Base-by-base conservation (phyloP, 2,888 invertebrate genomes). In the Drosophila niveifrons region DNA sequence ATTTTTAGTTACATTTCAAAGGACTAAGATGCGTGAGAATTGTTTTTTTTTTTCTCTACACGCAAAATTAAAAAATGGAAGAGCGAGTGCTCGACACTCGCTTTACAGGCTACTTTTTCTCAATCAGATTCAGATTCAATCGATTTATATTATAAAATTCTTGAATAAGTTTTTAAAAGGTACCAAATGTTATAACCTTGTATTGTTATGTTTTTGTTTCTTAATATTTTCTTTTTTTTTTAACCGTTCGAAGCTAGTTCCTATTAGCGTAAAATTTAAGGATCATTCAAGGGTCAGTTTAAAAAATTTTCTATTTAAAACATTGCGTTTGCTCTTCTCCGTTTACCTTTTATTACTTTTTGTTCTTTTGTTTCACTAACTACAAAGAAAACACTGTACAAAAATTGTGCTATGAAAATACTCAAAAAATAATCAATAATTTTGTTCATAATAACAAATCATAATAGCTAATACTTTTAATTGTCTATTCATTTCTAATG, bases 361-460 rank as follows among this genome's bases (percentile, higher is more conserved):
- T 58, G 46, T 50, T 69, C 71, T 66, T 66, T 65, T 29, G 66
- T 81, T 80, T 68, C 44, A 71, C 86, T 86, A 86, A 72, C 86
- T 86, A 86, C 86, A 71, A 79, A 86, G 75, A 56, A 78, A 74
- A 88, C 36, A 69, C 82, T 85, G 89, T 90, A 90, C 90, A 90
- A 90, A 90, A 88, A 90, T 90, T 90, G 90, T 90, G 90, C 90
- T 90, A 90, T 88, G 90, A 90, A 90, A 90, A 90, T 81, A 80
- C 90, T 90, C 88, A 89, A 89, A 90, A 90, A 89, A 90, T 90
- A 88, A 79, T 82, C 75, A 48, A 58, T 11, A 47, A 61, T 71
- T 63, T 61, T 23, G 23, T 23, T 39, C 59, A 39, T 23, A 10
- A 39, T 46, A 63, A 64, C 15, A 75, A 76, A 69, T 52, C 15